Evolutionary conservation across 2,888 invertebrate species (phyloP).

Genomic region (Epistrophella euchroma): DNA sequence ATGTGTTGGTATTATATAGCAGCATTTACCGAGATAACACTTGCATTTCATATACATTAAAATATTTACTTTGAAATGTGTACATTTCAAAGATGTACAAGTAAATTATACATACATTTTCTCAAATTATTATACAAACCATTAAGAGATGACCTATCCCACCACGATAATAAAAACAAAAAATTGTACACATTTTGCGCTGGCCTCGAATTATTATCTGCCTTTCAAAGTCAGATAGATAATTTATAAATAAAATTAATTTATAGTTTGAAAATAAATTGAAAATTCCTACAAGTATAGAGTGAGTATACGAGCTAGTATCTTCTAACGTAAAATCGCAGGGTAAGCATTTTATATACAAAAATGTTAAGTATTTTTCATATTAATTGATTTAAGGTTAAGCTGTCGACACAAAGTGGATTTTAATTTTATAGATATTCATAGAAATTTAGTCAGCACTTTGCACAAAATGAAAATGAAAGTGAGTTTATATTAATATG

Average conservation of each 20-base stretch:
- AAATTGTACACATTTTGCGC: conserved; percentile 1
- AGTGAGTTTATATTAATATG: not conserved
- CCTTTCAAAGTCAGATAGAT: conserved; percentile 27
- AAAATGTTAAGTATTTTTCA: conserved; percentile 8
- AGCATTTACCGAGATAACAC: not conserved
- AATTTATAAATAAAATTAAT: conserved; percentile 29
- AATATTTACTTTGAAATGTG: no score
- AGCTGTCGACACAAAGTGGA: conserved; percentile 3
- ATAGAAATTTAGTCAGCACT: not conserved
- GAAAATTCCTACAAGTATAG: conserved; percentile 23
- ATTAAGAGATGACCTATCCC: conserved; percentile 44
- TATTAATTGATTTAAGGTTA: conserved; percentile 18
- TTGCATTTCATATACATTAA: not conserved
- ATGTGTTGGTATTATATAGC: no score
- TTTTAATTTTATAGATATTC: conserved; percentile 3
- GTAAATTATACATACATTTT: no score
- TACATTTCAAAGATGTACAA: no score
- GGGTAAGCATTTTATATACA: not conserved
- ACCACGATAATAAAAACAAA: not conserved
- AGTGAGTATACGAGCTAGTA: not conserved
- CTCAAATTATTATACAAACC: not conserved
- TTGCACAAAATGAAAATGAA: conserved; percentile 3
- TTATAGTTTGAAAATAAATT: conserved; percentile 46
- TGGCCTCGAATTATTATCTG: conserved; percentile 18
- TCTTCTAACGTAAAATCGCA: conserved; percentile 23